Base-by-base conservation (phyloP, 2,113 vertebrate species). In the Pycnonotus jocosus region DNA sequence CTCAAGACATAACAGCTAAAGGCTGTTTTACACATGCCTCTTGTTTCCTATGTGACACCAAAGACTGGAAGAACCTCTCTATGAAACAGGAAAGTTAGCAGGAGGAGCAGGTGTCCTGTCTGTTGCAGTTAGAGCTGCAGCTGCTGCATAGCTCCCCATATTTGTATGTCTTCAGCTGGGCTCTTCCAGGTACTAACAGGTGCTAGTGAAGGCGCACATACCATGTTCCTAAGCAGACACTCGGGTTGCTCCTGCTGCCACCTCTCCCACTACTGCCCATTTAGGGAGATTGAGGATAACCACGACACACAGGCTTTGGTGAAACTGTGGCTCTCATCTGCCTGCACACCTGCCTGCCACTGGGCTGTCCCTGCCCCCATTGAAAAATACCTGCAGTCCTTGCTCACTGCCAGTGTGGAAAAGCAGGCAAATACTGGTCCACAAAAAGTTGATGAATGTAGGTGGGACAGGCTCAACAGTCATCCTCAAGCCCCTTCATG, bases 341-440 rank as follows among this genome's bases (percentile, higher is more conserved):
- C 8, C 30, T 47, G 47, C 25, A 9, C 23, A 15, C 12, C 61
- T 23, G 38, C 24, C 44, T 35, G 42, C n/a, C 65, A n/a, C 35
- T 5, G 8, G 35, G 53, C 53, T 72, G 60, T 18, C 28, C 35
- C 37, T 73, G 44, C 10, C 23, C 15, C 28, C 24, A 0, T 30
- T 1, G 40, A 51, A 12, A 22, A 11, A 21, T 25, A 12, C 38
- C 24, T 17, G n/a, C 0, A 0, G 17, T 22, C 37, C 31, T 11
- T 0, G 0, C 30, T 62, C 38, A 6, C 10, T 78, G 51, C 30
- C 25, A 15, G 17, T 2, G 25, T 27, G 60, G 31, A 62, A 80
- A 61, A 44, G 19, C 17, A n/a, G 35, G 33, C 13, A 54, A 31
- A 27, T 7, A 8, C 14, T 25, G 33, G 15, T 16, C 15, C 44